Evolutionary conservation across 2,797 vertebrate species (phyloP).

Genomic region (Mergus octosetaceus): DNA sequence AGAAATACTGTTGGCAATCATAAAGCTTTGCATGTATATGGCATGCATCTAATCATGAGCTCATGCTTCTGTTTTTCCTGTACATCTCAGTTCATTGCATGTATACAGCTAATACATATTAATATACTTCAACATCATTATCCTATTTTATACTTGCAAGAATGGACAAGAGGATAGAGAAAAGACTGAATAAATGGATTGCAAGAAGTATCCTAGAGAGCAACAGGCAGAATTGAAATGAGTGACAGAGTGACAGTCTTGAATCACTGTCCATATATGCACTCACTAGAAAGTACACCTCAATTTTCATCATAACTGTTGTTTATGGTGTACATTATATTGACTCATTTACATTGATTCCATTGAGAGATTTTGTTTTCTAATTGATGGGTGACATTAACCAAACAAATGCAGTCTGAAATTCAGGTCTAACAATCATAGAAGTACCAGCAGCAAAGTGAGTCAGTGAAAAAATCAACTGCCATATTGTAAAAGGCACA

Average conservation of each 20-base stretch:
- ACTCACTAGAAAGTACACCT: neutral
- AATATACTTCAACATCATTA: neutral
- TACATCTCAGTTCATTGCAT: neutral
- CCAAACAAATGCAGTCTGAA: neutral
- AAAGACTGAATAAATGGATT: neutral
- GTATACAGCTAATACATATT: neutral
- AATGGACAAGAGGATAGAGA: neutral
- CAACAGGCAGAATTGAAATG: neutral
- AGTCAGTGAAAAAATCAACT: slow-evolving; percentile 13
- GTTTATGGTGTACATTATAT: neutral
- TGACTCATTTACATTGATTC: neutral
- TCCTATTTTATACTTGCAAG: neutral
- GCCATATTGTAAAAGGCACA: neutral
- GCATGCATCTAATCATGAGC: neutral
- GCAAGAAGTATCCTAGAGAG: neutral
- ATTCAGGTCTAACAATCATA: neutral
- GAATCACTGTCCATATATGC: neutral
- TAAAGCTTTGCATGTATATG: neutral
- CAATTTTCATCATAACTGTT: slow-evolving; percentile 15
- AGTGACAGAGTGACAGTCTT: neutral
- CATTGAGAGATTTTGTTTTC: neutral
- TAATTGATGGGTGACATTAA: slow-evolving; percentile 26
- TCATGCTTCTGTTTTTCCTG: neutral
- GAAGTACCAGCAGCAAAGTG: neutral
- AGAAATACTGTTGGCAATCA: slow-evolving; percentile 2